Base-by-base conservation (phyloP, 2,797 vertebrate species). In the Sylvia borin region DNA sequence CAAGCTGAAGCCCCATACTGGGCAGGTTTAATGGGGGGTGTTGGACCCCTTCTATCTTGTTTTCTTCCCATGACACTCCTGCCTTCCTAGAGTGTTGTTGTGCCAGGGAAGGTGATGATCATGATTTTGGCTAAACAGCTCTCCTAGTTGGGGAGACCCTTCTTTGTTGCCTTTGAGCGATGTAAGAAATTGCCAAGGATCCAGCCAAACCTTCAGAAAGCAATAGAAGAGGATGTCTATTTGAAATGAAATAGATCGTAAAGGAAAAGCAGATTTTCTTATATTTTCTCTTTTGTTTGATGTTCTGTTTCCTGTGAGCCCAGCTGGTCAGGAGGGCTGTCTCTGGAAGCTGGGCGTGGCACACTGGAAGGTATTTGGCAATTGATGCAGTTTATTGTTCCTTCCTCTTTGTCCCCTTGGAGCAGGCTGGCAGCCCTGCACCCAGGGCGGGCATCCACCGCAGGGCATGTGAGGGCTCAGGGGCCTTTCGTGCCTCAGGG, bases 381-480 rank as follows among this genome's bases (percentile, higher is more conserved):
- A 34, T 8, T 51, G 65, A 22, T 42, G 73, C 45, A 54, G 45
- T 3, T 85, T 51, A 17, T 73, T 54, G 38, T 10, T 80, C 73
- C 7, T 77, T 71, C 50, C 18, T 68, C 10, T 9, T 36, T 38
- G 16, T 84, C 26, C 58, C 58, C 47, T 31, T 58, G 70, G 66
- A 70, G 70, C 43, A 31, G 60, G n/a, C 34, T 75, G 55, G 51
- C 65, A 90, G 82, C 48, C 65, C 45, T 60, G 15, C 18, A 32
- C 24, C 22, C 31, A 10, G 60, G 53, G 64, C 72, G 61, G 51
- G 71, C 86, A 53, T 57, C 60, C 40, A 12, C 19, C 27, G 77
- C n/a, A 3, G 0, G 0, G 62, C 7, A 8, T 43, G 10, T 32
- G 58, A 36, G 45, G 36, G 60, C 76, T 36, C 1, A 0, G 51